phyloP scores from a whole-genome alignment of 2,113 vertebrate species.

The Bambusicola thoracicus region DNA sequence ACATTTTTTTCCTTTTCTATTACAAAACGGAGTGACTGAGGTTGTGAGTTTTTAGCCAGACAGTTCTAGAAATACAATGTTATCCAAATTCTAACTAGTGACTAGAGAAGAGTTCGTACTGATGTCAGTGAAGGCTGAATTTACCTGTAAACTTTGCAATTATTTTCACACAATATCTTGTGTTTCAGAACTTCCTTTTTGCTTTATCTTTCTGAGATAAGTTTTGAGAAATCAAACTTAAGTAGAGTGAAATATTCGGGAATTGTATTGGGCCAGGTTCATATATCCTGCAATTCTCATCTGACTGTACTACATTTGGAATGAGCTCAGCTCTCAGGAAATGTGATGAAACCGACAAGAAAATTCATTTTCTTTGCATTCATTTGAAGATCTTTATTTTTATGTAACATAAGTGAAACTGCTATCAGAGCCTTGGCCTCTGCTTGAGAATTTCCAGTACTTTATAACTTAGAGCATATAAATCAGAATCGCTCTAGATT shows the following conservation, averaged over 20 bases:
- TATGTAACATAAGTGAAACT: neutral
- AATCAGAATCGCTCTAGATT: slow-evolving; percentile 43
- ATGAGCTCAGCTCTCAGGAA: neutral
- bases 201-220: neutral
- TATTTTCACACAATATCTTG: neutral
- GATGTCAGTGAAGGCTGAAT: neutral
- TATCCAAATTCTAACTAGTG: neutral
- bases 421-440: slow-evolving; percentile 35
- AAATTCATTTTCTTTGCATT: neutral
- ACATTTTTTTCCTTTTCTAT: neutral
- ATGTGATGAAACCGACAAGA: neutral
- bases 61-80: neutral
- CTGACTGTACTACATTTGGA: neutral
- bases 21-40: neutral
- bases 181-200: neutral
- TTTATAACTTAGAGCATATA: slow-evolving; percentile 42
- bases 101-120: neutral
- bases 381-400: neutral
- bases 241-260: neutral
- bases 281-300: neutral
- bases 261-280: neutral
- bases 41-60: neutral
- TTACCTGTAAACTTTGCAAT: neutral
- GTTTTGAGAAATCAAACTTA: neutral
- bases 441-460: slow-evolving; percentile 25